Evolutionary conservation across 2,113 vertebrate species (phyloP).

Genomic region (Mirounga angustirostris): DNA sequence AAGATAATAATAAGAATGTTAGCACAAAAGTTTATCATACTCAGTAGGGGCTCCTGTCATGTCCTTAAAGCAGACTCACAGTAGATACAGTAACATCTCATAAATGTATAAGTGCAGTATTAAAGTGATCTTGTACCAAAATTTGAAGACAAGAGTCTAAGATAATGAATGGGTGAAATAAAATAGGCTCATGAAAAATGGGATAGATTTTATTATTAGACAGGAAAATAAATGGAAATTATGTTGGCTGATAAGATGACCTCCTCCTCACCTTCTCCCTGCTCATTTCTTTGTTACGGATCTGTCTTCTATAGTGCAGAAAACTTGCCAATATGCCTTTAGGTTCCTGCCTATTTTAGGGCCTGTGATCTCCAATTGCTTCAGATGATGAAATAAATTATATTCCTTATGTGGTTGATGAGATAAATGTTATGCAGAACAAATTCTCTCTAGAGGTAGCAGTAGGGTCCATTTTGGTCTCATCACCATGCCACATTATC

Average conservation of each 20-base stretch:
- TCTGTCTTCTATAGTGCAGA: not conserved
- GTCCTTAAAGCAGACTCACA: not conserved
- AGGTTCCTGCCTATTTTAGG: not conserved
- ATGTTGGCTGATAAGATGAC: not conserved
- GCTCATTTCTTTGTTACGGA: not conserved
- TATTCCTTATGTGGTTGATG: not conserved
- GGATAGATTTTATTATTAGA: not conserved
- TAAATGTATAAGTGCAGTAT: not conserved
- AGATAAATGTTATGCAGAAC: not conserved
- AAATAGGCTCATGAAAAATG: not conserved
- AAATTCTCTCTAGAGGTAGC: not conserved
- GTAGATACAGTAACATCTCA: not conserved
- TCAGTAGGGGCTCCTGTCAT: not conserved
- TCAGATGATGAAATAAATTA: not conserved
- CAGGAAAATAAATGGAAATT: not conserved
- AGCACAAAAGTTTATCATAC: not conserved
- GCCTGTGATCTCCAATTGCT: not conserved
- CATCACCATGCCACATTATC: not conserved
- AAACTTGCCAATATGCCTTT: not conserved
- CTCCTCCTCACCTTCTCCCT: no score
- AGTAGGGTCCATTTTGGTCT: not conserved
- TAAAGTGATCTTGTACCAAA: not conserved
- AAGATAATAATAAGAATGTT: not conserved
- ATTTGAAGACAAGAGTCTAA: not conserved
- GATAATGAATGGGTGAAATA: not conserved